phyloP scores from a whole-genome alignment of 2,888 invertebrate genomes.

The Sthenelais limicola region DNA sequence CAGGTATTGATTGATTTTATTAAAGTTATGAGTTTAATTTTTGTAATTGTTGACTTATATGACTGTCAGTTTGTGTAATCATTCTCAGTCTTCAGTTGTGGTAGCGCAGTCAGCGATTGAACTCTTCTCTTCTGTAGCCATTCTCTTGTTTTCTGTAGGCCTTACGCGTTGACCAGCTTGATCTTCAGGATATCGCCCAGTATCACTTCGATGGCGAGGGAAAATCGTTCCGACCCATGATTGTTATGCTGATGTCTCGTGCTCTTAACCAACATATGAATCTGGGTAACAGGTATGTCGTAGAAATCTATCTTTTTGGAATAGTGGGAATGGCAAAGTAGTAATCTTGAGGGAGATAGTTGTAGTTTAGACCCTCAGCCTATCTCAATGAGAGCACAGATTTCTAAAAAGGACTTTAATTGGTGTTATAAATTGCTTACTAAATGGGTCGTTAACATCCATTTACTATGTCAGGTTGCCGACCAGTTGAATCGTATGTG shows the following conservation, averaged over 20 bases:
- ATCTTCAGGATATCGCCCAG: constrained; percentile 83
- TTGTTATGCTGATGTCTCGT: constrained; percentile 93
- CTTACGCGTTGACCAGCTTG: constrained; percentile 7
- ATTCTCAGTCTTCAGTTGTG: too few relatives aligned
- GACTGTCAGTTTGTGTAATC: too few relatives aligned
- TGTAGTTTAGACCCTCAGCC: too few relatives aligned
- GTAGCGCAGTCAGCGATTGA: neutral
- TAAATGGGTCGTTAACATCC: too few relatives aligned
- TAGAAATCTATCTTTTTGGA: too few relatives aligned
- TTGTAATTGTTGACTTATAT: neutral
- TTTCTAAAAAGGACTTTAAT: too few relatives aligned
- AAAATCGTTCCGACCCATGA: constrained; percentile 96
- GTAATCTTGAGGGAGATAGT: too few relatives aligned
- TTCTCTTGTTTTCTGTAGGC: constrained; percentile 6
- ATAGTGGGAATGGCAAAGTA: too few relatives aligned
- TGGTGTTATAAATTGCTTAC: too few relatives aligned
- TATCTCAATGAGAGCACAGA: too few relatives aligned
- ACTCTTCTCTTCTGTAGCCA: constrained; percentile 3
- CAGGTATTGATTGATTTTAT: neutral
- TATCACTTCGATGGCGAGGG: constrained; percentile 99
- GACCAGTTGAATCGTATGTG: too few relatives aligned
- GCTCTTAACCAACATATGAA: constrained; percentile 75
- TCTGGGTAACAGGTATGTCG: constrained; percentile 31
- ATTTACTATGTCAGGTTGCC: too few relatives aligned
- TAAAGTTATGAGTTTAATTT: neutral